Evolutionary conservation across 2,888 invertebrate species (phyloP).

Genomic region (Sesia bembeciformis): DNA sequence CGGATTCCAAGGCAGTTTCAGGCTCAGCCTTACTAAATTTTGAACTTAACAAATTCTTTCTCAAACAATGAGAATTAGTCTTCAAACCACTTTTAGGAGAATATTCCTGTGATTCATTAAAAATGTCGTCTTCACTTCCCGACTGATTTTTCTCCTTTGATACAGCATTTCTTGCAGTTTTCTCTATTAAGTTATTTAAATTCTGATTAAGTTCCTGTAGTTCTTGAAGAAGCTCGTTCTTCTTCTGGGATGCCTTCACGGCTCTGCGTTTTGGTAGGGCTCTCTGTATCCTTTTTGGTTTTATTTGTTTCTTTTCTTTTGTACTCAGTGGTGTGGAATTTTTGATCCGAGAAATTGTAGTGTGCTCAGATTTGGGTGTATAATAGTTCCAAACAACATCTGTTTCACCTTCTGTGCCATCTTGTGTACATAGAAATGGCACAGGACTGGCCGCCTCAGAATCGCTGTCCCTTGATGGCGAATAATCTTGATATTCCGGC

Average conservation of each 20-base stretch:
- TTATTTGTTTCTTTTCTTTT: conserved; percentile 35
- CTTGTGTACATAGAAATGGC: conserved; percentile 65
- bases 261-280: conserved; percentile 41
- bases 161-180: conserved; percentile 21
- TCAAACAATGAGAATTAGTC: conserved; percentile 39
- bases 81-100: conserved; percentile 48
- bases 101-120: conserved; percentile 42
- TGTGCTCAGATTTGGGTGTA: conserved; percentile 55
- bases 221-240: conserved; percentile 53
- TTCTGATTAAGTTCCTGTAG: conserved; percentile 60
- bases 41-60: conserved; percentile 59
- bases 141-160: conserved; percentile 39
- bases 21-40: conserved; percentile 50
- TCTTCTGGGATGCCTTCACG: conserved; percentile 38
- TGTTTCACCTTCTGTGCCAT: conserved; percentile 62
- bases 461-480: conserved; percentile 60
- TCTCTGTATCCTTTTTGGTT: conserved; percentile 41
- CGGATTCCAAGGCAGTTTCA: conserved; percentile 58
- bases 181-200: conserved; percentile 44
- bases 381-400: conserved; percentile 70
- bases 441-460: conserved; percentile 64
- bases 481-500: conserved; percentile 52
- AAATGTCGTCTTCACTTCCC: conserved; percentile 56
- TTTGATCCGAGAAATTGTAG: conserved; percentile 29
- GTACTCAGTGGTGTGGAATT: conserved; percentile 56